phyloP scores from a whole-genome alignment of 2,797 vertebrate species.

The Pseudomugil tenellus region DNA sequence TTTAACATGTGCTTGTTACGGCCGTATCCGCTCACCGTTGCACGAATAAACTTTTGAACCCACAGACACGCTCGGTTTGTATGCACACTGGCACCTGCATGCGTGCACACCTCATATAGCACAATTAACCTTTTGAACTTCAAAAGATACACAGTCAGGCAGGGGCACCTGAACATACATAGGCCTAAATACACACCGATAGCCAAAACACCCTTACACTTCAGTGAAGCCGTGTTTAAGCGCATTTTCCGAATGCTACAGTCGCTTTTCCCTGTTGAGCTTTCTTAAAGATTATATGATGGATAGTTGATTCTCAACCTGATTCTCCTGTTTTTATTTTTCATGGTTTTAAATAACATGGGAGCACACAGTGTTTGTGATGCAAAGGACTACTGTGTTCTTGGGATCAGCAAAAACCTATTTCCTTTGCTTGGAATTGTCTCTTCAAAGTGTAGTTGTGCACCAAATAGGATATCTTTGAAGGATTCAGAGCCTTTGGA shows the following conservation, averaged over 20 bases:
- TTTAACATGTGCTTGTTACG: constrained; percentile 72
- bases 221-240: constrained; percentile 25
- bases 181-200: constrained; percentile 1
- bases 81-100: constrained; percentile 55
- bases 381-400: constrained; percentile 17
- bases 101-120: constrained; percentile 63
- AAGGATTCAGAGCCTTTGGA: constrained; percentile 10
- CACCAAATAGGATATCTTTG: constrained; percentile 13
- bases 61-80: constrained; percentile 53
- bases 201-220: constrained; percentile 9
- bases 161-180: constrained; percentile 31
- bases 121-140: constrained; percentile 72
- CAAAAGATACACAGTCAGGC: constrained; percentile 33
- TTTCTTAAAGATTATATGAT: constrained; percentile 49
- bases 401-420: constrained; percentile 12
- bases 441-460: constrained; percentile 10
- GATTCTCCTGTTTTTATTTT: constrained; percentile 7
- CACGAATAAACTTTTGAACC: constrained; percentile 70
- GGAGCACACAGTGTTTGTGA: not conserved
- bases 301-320: constrained; percentile 32
- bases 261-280: constrained; percentile 24
- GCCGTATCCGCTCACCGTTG: constrained; percentile 52
- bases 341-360: constrained; percentile 15
- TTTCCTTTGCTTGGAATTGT: constrained; percentile 28
- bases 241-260: constrained; percentile 12